Evolutionary conservation across 2,797 vertebrate genomes (phyloP), one percentile per base, ranked within the genome.

Genomic region (Cercopithecus petaurista): DNA sequence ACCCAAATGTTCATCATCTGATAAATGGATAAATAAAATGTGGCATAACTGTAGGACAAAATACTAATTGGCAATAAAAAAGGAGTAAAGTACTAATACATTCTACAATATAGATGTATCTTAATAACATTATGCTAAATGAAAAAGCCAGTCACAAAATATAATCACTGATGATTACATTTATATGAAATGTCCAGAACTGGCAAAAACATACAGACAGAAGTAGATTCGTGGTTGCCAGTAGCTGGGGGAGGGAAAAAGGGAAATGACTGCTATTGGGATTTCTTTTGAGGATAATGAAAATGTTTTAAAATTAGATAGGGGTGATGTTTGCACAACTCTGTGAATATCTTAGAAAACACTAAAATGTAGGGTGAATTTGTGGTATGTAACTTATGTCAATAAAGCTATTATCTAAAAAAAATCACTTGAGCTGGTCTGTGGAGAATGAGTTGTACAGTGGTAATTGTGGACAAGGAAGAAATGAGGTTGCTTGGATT

Each of bases 281-380:
- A 19, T 81, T 81, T 95, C 28, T 64, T 84, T 89, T 36, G 4
- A 7, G n/a, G 43, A n/a, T 81, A 13, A 52, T 80, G 61, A 84
- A 76, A 92, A 46, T 83, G 15, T 39, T 93, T 17, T 95, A 75
- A 92, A 87, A 77, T 95, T 89, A 95, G 50, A 84, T 90, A n/a
- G 39, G 5, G 52, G 30, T 86, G 43, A 48, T 77, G n/a, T 83
- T 95, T 82, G 30, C 28, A 52, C 33, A 77, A 41, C 28, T 77
- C 41, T 73, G 26, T 87, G 43, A 90, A 79, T 50, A 92, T 94
- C 36, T 52, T 80, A n/a, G 61, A 85, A 92, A 79, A 57, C 36
- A 61, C 55, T 91, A 87, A 96, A 75, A 52, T 92, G 14, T 79
- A 72, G 36, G 43, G 76, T 67, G 19, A 33, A 85, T 90, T 95